These are phyloP conservation scores for Sitta europaea DNA, from an alignment of 2,113 vertebrate genomes.

Conservation along the genomic window DNA sequence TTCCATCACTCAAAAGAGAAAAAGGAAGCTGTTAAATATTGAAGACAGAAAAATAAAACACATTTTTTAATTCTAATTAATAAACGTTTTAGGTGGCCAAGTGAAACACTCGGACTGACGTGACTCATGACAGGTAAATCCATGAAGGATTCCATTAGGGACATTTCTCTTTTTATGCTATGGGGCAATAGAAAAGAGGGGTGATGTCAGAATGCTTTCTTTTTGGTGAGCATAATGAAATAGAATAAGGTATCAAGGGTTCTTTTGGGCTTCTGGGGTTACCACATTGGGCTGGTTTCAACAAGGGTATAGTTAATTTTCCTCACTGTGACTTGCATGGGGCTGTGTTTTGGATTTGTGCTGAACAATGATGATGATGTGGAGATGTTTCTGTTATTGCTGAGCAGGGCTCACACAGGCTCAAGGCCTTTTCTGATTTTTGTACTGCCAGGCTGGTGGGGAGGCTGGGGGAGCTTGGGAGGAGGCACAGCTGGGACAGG, in stretches of 20 bases:
- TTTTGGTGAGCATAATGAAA: not conserved
- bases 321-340: accelerated
- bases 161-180: not conserved
- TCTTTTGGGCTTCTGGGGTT: not conserved
- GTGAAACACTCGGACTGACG: not conserved
- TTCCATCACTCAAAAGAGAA: not conserved
- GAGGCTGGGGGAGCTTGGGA: not conserved
- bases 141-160: not conserved
- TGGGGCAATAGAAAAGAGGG: not conserved
- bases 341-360: not conserved
- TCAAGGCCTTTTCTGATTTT: not conserved
- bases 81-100: not conserved
- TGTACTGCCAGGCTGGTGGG: accelerated
- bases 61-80: not conserved
- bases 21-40: not conserved
- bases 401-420: not conserved
- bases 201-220: not conserved
- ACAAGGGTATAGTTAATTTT: not conserved
- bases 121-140: not conserved
- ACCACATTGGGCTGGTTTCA: not conserved
- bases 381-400: not conserved
- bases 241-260: not conserved
- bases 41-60: not conserved
- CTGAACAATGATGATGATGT: accelerated
- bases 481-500: accelerated